Evolutionary conservation across 2,888 invertebrate genomes (phyloP), one percentile per base, ranked within the genome.

Genomic region (Drosophila borborema): DNA sequence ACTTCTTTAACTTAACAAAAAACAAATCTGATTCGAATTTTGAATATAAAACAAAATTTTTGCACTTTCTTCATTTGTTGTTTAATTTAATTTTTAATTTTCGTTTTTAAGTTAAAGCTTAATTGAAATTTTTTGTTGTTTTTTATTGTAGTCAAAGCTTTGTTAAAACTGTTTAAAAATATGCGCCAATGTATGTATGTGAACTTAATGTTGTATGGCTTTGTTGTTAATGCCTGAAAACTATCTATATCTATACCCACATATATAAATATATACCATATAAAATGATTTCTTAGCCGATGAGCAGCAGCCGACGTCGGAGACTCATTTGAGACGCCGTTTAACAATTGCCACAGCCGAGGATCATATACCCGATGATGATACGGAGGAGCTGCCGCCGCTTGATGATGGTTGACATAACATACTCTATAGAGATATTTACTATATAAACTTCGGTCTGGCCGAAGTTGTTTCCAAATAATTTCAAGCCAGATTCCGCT

Each of bases 301-400:
- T 54, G 85, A 77, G 72, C 84, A 83, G 62, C 82, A 79, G 62
- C 71, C 86, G 54, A 48, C 77, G 6, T 54, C 68, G 40, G 87
- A 91, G 74, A 56, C 70, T 67, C 63, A 73, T 49, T 87, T 92
- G 91, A 91, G 91, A 76, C 90, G 93, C 7, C 88, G 93, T 48
- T 73, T 93, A 55, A 93, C 93, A 23, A 92, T 93, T 60, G 91
- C 92, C 54, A 76, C 82, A 9, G 84, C 89, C 7, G 92, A 92
- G 65, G 92, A 93, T 49, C 73, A 84, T 16, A 83, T 91, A 70
- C 87, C 88, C 16, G 91, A 90, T 69, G 87, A 85, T 43, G 65
- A 59, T 55, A 41, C 41, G 64, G 90, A 89, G 56, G 89, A 91
- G 28, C 81, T 89, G 59, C 90, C 90, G 45, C 88, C 83, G 53